These are phyloP conservation scores for Miichthys miiuy DNA, from an alignment of 2,797 vertebrate genomes.

Conservation along the genomic window DNA sequence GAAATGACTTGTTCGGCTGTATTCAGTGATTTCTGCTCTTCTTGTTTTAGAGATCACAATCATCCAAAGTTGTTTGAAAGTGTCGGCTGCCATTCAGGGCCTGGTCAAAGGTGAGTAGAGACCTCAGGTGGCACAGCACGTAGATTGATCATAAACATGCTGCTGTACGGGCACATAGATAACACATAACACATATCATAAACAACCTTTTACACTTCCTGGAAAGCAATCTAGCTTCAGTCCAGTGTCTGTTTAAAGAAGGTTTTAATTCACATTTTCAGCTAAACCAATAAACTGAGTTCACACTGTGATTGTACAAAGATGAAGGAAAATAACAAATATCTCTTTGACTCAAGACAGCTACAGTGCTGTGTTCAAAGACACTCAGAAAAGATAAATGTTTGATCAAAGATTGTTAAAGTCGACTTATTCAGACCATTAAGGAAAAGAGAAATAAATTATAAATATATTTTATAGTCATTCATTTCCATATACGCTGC, in stretches of 20 bases:
- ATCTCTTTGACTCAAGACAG: too few species aligned
- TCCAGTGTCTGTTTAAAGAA: neutral
- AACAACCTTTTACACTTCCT: neutral
- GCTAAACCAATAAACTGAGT: neutral
- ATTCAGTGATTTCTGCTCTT: neutral
- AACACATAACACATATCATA: neutral
- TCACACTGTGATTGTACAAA: neutral
- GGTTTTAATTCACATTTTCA: neutral
- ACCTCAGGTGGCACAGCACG: neutral
- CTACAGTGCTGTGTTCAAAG: neutral
- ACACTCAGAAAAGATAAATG: neutral
- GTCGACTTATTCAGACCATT: too few species aligned
- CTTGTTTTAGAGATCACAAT: constrained; percentile 87
- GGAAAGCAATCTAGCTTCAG: constrained; percentile 1
- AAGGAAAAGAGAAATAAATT: too few species aligned
- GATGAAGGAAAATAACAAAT: neutral
- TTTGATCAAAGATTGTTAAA: too few species aligned
- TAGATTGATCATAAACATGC: constrained; percentile 21
- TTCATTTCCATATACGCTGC: too few species aligned
- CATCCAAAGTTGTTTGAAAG: constrained; percentile 90
- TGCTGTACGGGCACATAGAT: neutral
- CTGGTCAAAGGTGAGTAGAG: constrained; percentile 91
- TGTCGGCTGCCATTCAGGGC: constrained; percentile 92
- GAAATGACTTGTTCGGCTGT: neutral
- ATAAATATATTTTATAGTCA: too few species aligned